Evolutionary conservation across 2,113 vertebrate species (phyloP), one percentile per base, ranked within the genome.

Genomic region (Oreochromis niloticus): DNA sequence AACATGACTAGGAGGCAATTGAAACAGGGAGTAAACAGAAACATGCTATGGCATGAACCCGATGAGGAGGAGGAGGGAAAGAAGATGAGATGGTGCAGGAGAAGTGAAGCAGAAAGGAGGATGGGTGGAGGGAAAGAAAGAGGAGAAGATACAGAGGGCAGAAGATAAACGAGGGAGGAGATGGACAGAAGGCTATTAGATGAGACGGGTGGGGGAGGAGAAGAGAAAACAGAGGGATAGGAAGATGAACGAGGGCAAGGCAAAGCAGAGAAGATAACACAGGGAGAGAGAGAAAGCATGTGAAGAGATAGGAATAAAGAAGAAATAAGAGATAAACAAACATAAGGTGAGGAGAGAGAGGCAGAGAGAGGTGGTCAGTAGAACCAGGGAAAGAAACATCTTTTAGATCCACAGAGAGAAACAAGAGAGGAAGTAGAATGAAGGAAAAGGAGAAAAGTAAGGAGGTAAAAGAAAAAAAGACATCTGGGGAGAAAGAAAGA

Each of bases 51-150:
- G 59, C 82, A 83, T 52, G 80, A 84, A 9, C n/a, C 13, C 1
- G 55, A 50, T 0, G 79, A 75, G 41, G 19, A 36, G 17, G 68
- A 54, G 46, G 52, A 16, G 5, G 57, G 57, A 61, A 80, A 41
- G 22, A 46, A 17, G 55, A 78, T 50, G 66, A 46, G 43, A 75
- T 63, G 52, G 87, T 90, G 81, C 68, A 88, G 73, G 36, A 19
- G 84, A 89, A 87, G 83, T 82, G 84, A 91, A 89, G 83, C 85
- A 84, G 78, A 89, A 90, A 41, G 73, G 30, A 85, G 57, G 14
- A 83, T 30, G 80, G 54, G 50, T 6, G n/a, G 46, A 36, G 43
- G 36, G 34, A 36, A 7, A 24, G 12, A 39, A 46, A n/a, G 54
- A 39, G 78, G 48, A 22, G 32, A 41, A 7, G 46, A 63, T 55